These are phyloP conservation scores for Brachyrhaphis roseni DNA, from an alignment of 2,797 vertebrate species.

Conservation along the genomic window DNA sequence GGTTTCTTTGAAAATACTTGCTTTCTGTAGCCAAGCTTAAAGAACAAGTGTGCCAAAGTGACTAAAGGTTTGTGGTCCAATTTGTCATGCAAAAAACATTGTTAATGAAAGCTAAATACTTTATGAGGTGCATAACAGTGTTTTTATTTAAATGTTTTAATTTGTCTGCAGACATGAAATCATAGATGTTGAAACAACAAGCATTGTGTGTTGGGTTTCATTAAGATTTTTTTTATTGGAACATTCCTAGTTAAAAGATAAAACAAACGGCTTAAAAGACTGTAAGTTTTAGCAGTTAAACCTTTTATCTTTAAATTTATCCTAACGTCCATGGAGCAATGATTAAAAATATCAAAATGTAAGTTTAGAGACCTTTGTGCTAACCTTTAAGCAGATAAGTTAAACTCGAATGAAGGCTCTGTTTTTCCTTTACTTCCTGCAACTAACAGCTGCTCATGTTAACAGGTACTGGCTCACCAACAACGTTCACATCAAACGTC, in stretches of 20 bases:
- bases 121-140: not conserved
- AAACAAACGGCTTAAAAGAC: not conserved
- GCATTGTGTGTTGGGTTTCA: not conserved
- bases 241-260: not conserved
- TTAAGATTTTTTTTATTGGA: not conserved
- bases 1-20: not conserved
- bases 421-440: not conserved
- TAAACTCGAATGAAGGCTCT: conserved; percentile 5
- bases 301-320: not conserved
- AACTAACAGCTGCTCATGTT: conserved; percentile 27
- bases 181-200: not conserved
- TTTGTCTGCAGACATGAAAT: not conserved
- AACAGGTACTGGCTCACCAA: conserved; percentile 97
- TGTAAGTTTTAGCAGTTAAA: not conserved
- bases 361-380: not conserved
- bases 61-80: not conserved
- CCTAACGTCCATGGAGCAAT: not conserved
- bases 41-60: not conserved
- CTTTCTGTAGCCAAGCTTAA: not conserved
- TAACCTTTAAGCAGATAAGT: conserved; percentile 13
- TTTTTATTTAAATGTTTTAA: not conserved
- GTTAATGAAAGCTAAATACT: not conserved
- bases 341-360: not conserved
- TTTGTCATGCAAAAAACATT: not conserved
- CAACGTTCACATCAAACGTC: conserved; percentile 95